A percentile compares a stretch with the other conserved stretches of the same genome.
These are phyloP conservation scores for Halictus rubicundus DNA, from an alignment of 1,140 invertebrate genomes.

Conservation along the genomic window DNA sequence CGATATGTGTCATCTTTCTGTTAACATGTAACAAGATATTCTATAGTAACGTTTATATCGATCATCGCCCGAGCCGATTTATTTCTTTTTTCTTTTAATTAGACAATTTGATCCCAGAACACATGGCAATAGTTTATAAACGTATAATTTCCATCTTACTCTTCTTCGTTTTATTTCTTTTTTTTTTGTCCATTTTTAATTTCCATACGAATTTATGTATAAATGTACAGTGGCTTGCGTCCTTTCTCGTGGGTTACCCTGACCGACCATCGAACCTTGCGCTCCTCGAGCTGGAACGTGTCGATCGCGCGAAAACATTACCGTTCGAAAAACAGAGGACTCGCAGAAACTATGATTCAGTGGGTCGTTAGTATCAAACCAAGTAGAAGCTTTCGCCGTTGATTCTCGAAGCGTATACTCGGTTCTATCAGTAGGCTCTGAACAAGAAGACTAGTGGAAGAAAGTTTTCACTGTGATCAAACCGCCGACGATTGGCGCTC, in stretches of 20 bases:
- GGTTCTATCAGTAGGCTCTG: no score
- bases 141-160: conserved; percentile 24
- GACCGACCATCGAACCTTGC: conserved; percentile 9
- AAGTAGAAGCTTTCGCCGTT: no score
- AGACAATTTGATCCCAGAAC: conserved; percentile 76
- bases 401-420: no score
- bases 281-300: background rate
- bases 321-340: background rate
- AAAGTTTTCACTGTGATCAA: no score
- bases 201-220: conserved; percentile 64
- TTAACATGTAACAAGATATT: conserved; percentile 57
- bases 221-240: conserved; percentile 55
- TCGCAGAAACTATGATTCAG: background rate
- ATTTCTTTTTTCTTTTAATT: conserved; percentile 36
- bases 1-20: conserved; percentile 45
- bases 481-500: no score
- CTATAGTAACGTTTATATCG: conserved; percentile 27
- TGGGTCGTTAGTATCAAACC: no score
- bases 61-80: conserved; percentile 50
- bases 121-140: conserved; percentile 65
- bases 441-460: no score
- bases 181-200: conserved; percentile 39
- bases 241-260: background rate
- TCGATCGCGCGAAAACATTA: background rate
- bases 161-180: no score